phyloP scores from a whole-genome alignment of 2,888 invertebrate genomes.

The Andrena marginata region DNA sequence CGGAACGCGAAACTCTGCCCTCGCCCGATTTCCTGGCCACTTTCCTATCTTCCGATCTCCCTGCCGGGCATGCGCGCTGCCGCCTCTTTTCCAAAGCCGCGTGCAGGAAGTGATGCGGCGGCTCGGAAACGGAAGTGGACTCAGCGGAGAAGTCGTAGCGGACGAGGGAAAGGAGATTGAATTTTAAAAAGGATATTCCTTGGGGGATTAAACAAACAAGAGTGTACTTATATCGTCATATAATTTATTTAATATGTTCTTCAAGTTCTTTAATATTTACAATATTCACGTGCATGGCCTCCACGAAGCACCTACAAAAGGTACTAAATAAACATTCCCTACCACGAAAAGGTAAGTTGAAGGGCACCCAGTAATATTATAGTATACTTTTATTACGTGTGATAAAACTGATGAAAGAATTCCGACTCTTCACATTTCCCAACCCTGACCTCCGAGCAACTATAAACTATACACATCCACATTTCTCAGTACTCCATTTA shows the following conservation, averaged over 20 bases:
- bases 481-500: background rate
- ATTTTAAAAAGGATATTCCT: background rate
- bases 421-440: too few relatives aligned
- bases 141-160: background rate
- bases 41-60: slow-evolving; percentile 45
- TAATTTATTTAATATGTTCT: background rate
- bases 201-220: too few relatives aligned
- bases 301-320: too few relatives aligned
- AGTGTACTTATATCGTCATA: too few relatives aligned
- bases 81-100: slow-evolving; percentile 27
- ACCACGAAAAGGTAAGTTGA: too few relatives aligned
- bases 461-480: background rate
- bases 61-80: slow-evolving; percentile 4
- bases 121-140: slow-evolving; percentile 23
- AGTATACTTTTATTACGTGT: too few relatives aligned
- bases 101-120: slow-evolving; percentile 41
- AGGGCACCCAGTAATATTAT: too few relatives aligned
- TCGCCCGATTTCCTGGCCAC: slow-evolving; percentile 37
- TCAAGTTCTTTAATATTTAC: too few relatives aligned
- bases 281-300: too few relatives aligned
- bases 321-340: too few relatives aligned
- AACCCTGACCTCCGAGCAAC: too few relatives aligned
- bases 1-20: slow-evolving; percentile 49
- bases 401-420: too few relatives aligned
- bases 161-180: background rate